A percentile compares a stretch with the other conserved stretches of the same genome.
phyloP scores from a whole-genome alignment of 1,140 invertebrate species.

The Drosophila lacteicornis region DNA sequence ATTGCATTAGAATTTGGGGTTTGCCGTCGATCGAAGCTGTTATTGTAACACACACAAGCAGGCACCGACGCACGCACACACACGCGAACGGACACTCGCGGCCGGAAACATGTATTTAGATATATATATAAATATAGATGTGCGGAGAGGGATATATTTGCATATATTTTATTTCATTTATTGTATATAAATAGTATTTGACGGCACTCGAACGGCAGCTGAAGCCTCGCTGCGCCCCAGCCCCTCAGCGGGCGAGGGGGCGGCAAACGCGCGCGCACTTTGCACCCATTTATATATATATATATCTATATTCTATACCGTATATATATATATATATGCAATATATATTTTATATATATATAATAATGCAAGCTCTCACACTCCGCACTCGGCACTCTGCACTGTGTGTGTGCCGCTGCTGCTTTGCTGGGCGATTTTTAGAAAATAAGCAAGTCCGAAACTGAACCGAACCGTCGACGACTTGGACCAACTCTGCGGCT shows the following conservation, averaged over 20 bases:
- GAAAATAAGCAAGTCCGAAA: conserved; percentile 84
- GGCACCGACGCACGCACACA: conserved; percentile 39
- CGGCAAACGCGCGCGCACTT: conserved; percentile 76
- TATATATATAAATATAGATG: conserved; percentile 13
- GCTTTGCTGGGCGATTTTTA: conserved; percentile 63
- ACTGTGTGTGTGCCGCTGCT: conserved; percentile 57
- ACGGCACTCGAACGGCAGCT: conserved; percentile 64
- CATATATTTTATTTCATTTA: conserved; percentile 78
- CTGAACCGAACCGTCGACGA: conserved; percentile 82
- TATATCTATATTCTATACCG: conserved; percentile 68
- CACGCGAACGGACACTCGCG: conserved; percentile 34
- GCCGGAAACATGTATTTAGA: conserved; percentile 38
- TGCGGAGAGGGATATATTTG: conserved; percentile 19
- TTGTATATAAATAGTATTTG: conserved; percentile 80
- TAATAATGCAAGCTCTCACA: conserved; percentile 66
- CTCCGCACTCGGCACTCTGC: conserved; percentile 20
- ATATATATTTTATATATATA: conserved; percentile 79
- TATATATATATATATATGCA: conserved; percentile 65
- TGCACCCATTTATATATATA: conserved; percentile 58
- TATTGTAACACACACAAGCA: conserved; percentile 47
- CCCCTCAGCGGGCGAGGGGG: conserved; percentile 35
- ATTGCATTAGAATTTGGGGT: conserved; percentile 63
- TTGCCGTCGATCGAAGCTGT: conserved; percentile 42
- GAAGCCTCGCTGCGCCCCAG: conserved; percentile 35
- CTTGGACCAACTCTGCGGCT: conserved; percentile 75